phyloP scores from a whole-genome alignment of 2,888 invertebrate genomes.

The Lamproptera curius region DNA sequence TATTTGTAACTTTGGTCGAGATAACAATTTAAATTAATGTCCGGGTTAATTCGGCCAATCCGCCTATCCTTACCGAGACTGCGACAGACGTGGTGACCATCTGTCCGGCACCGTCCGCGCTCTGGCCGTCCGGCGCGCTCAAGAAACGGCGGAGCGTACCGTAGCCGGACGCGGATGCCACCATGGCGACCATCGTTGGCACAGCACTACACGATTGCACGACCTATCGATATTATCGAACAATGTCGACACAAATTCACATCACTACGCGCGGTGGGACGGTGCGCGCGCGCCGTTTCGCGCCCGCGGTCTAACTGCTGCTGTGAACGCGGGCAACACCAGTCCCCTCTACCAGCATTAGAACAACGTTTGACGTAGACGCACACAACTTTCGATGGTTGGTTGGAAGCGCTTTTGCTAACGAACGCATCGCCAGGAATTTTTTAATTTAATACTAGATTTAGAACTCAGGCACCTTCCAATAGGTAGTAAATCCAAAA shows the following conservation, averaged over 20 bases:
- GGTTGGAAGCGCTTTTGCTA: slow-evolving; percentile 42
- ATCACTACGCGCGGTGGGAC: slow-evolving; percentile 40
- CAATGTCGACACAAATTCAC: slow-evolving; percentile 60
- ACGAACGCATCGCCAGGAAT: no score
- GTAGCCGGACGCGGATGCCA: slow-evolving; percentile 72
- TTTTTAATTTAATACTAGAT: no score
- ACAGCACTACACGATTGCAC: slow-evolving; percentile 48
- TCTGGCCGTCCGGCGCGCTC: slow-evolving; percentile 67
- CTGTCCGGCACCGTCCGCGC: slow-evolving; percentile 42
- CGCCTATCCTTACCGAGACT: slow-evolving; percentile 61
- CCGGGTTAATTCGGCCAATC: no score
- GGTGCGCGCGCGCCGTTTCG: slow-evolving; percentile 60
- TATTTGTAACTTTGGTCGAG: no score
- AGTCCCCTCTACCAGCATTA: slow-evolving; percentile 44
- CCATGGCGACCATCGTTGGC: slow-evolving; percentile 70
- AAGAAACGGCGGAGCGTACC: slow-evolving; percentile 72
- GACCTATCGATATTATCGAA: slow-evolving; percentile 26
- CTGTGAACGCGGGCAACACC: slow-evolving; percentile 33
- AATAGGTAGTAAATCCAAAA: no score
- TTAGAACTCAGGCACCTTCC: no score
- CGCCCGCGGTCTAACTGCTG: slow-evolving; percentile 29
- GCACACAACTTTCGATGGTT: slow-evolving; percentile 48
- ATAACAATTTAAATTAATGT: no score
- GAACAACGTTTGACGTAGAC: slow-evolving; percentile 39
- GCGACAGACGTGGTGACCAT: slow-evolving; percentile 63